Base-by-base conservation (phyloP, 2,797 vertebrate genomes). In the Zenarchopterus dispar region DNA sequence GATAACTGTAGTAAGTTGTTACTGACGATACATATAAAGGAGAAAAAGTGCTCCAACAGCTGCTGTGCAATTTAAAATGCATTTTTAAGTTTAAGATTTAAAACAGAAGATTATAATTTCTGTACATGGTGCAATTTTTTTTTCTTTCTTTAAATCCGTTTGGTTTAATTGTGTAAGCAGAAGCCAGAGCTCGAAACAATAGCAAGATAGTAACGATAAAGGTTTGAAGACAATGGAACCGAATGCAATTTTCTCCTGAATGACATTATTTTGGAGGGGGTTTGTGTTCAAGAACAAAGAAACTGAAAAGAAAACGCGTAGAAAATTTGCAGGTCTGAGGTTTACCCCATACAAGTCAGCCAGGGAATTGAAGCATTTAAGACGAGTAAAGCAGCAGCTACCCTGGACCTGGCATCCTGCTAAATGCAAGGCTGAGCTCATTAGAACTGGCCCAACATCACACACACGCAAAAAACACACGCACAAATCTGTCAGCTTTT, bases 351-450 rank as follows among this genome's bases (percentile, higher is more conserved):
- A 1, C 42, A 66, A 13, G 69, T 23, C 51, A 15, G 70, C 60
- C 56, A 48, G 59, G 21, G 67, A 66, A 80, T 78, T 73, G 48
- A 24, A 75, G 71, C 66, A 39, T 80, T 64, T 43, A 18, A 70
- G 78, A 59, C 41, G 56, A 84, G 76, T 33, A 67, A 80, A 78
- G 78, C 79, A 50, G 65, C 64, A 67, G 75, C 62, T 66, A 56
- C 59, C 56, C 6, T 43, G 63, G 73, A 78, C 62, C 76, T 77
- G 80, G 84, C 82, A 81, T 54, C 67, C 72, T 66, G 86, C 84
- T 86, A 82, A 86, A 89, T 81, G 80, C 85, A 86, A 86, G 82
- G 63, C 88, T 87, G 85, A 85, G 88, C 88, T 90, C 88, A 90
- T 91, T 91, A 89, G 84, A 70, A 80, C 81, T 80, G 78, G 84